Percentiles rank a stretch among this genome's conserved stretches.
Conservation (phyloP, 2,888 invertebrate species). For the Hemaris fuciformis region DNA sequence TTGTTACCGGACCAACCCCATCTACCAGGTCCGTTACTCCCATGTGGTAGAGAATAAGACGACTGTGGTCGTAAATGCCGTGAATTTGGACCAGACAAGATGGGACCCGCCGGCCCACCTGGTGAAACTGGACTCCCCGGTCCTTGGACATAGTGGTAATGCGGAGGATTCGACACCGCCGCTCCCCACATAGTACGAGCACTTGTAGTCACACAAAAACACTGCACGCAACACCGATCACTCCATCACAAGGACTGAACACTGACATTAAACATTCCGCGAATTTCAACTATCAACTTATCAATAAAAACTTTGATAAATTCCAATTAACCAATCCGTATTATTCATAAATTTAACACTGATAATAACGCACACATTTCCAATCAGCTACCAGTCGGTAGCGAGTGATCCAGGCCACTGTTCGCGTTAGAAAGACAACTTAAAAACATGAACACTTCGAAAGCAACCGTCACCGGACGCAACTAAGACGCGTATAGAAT, state of each 20-base stretch:
- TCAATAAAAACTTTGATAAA: slow-evolving; percentile 51
- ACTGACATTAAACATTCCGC: slow-evolving; percentile 54
- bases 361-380: slow-evolving; percentile 58
- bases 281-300: slow-evolving; percentile 55
- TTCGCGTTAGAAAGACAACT: slow-evolving; percentile 71
- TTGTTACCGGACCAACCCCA: slow-evolving; percentile 81
- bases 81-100: slow-evolving; percentile 60
- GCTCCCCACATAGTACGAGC: slow-evolving; percentile 71
- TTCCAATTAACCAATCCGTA: slow-evolving; percentile 62
- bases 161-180: slow-evolving; percentile 72
- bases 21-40: slow-evolving; percentile 77
- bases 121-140: slow-evolving; percentile 54
- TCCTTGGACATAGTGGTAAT: slow-evolving; percentile 71
- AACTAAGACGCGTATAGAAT: slow-evolving; percentile 72
- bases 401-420: slow-evolving; percentile 69
- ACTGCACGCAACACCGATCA: slow-evolving; percentile 58
- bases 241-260: slow-evolving; percentile 64
- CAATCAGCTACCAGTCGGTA: slow-evolving; percentile 55
- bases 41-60: slow-evolving; percentile 80
- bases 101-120: slow-evolving; percentile 63
- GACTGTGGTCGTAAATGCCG: slow-evolving; percentile 71
- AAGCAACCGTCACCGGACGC: slow-evolving; percentile 77
- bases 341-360: slow-evolving; percentile 51
- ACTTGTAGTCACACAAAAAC: slow-evolving; percentile 20
- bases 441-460: slow-evolving; percentile 68